phyloP scores from a whole-genome alignment of 1,140 invertebrate genomes.

The Leptoteleia sp. region DNA sequence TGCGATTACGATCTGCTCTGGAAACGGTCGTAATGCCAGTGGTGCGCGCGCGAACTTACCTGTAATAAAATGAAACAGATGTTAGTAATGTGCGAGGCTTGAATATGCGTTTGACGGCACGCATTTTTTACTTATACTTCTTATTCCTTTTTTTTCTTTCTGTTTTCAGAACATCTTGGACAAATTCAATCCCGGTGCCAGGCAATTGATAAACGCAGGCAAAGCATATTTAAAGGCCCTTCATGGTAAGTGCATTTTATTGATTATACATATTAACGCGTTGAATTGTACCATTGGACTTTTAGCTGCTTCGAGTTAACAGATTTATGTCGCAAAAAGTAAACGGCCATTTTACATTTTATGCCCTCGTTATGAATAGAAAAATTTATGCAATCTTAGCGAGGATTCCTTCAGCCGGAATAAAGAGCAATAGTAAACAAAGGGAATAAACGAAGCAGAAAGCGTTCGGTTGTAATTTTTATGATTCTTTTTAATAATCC shows the following conservation, averaged over 20 bases:
- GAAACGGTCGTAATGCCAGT: constrained; percentile 49
- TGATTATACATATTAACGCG: constrained; percentile 39
- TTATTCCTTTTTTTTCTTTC: constrained; percentile 47
- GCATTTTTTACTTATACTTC: constrained; percentile 12
- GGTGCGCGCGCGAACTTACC: constrained; percentile 7
- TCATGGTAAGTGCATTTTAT: constrained; percentile 88
- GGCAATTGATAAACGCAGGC: constrained; percentile 94
- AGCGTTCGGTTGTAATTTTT: constrained; percentile 46
- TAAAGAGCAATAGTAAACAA: constrained; percentile 33
- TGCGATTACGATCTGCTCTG: constrained; percentile 63
- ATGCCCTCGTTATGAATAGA: neutral
- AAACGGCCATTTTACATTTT: neutral
- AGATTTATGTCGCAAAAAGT: constrained; percentile 15
- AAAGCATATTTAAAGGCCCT: constrained; percentile 95
- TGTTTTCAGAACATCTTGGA: constrained; percentile 95
- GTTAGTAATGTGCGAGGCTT: constrained; percentile 25
- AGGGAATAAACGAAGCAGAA: constrained; percentile 38
- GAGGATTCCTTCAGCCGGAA: constrained; percentile 2
- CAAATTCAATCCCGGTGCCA: constrained; percentile 95
- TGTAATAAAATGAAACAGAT: constrained; percentile 50
- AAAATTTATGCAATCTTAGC: neutral
- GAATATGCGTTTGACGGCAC: constrained; percentile 27
- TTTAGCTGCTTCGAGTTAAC: neutral
- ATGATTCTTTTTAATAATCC: constrained; percentile 20
- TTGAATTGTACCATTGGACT: too few relatives aligned